Percentiles rank a stretch among this genome's conserved stretches.
Conservation (phyloP, 2,797 vertebrate genomes). For the Macropodus opercularis region DNA sequence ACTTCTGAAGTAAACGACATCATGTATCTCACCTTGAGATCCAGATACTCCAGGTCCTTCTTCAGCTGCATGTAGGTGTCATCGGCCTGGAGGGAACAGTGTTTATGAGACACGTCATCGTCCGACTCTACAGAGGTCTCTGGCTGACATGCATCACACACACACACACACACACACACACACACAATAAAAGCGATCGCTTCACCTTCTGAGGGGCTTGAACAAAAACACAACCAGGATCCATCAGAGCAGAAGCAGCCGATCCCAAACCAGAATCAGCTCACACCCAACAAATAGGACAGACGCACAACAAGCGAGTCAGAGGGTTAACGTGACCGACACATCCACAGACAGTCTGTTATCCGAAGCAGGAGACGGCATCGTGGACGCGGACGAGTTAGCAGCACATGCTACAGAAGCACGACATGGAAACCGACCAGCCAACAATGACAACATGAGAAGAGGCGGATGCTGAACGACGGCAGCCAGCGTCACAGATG, state of each 20-base stretch:
- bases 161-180: too few relatives aligned
- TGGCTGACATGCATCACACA: conserved; percentile 51
- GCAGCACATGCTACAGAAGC: conserved; percentile 66
- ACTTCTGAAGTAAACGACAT: too few relatives aligned
- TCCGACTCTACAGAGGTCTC: too few relatives aligned
- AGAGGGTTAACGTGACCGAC: conserved; percentile 17
- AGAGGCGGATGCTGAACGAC: conserved; percentile 41
- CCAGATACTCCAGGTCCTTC: conserved; percentile 95
- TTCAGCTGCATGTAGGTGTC: conserved; percentile 95
- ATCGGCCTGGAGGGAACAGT: conserved; percentile 82
- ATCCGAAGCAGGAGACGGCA: conserved; percentile 60
- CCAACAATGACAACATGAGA: conserved; percentile 40
- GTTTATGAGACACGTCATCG: too few relatives aligned
- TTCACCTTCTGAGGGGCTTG: too few relatives aligned
- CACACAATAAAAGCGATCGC: too few relatives aligned
- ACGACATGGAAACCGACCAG: conserved; percentile 45
- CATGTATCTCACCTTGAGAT: conserved; percentile 89
- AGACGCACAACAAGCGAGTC: conserved; percentile 2
- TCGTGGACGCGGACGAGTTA: conserved; percentile 30
- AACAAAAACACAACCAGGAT: conserved; percentile 19
- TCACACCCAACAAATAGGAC: conserved; percentile 18
- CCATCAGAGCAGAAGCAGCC: conserved; percentile 12
- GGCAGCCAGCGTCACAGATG: conserved; percentile 31
- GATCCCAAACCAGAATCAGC: conserved; percentile 23
- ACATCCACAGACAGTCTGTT: conserved; percentile 32